A percentile compares a stretch with the other conserved stretches of the same genome.
Evolutionary conservation across 2,113 vertebrate genomes (phyloP).

Genomic region (Scopus umbretta): DNA sequence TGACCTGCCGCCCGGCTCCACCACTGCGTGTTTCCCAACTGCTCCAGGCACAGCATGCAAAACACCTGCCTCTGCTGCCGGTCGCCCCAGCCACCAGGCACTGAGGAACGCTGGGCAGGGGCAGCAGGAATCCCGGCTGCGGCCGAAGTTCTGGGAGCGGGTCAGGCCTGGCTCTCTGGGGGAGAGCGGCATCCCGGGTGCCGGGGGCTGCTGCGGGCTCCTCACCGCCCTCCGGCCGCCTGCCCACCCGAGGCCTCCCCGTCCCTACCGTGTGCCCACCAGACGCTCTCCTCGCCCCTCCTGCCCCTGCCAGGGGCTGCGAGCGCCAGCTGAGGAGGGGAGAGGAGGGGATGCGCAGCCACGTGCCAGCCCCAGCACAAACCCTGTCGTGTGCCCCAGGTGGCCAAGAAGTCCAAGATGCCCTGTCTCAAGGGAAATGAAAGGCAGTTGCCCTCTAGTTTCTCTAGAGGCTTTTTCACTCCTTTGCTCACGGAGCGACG

Average conservation of each 20-base stretch:
- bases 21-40: conserved; percentile 7
- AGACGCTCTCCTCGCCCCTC: rapidly evolving
- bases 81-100: not conserved
- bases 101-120: not conserved
- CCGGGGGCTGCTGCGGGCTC: not conserved
- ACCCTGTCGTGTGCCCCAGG: rapidly evolving
- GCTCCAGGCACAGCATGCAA: not conserved
- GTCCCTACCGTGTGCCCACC: not conserved
- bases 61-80: not conserved
- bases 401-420: not conserved
- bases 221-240: rapidly evolving
- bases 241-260: too few species aligned
- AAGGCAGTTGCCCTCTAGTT: rapidly evolving
- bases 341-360: not conserved
- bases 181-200: not conserved
- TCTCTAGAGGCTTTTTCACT: not conserved
- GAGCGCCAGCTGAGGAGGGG: rapidly evolving
- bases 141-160: not conserved
- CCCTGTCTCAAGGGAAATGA: not conserved
- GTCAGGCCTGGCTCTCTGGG: not conserved
- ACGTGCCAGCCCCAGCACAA: rapidly evolving
- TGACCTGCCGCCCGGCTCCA: not conserved
- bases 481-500: rapidly evolving
- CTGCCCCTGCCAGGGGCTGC: not conserved
- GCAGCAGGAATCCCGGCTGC: not conserved